Evolutionary conservation across 2,113 vertebrate species (phyloP).

Genomic region (Megalops atlanticus): DNA sequence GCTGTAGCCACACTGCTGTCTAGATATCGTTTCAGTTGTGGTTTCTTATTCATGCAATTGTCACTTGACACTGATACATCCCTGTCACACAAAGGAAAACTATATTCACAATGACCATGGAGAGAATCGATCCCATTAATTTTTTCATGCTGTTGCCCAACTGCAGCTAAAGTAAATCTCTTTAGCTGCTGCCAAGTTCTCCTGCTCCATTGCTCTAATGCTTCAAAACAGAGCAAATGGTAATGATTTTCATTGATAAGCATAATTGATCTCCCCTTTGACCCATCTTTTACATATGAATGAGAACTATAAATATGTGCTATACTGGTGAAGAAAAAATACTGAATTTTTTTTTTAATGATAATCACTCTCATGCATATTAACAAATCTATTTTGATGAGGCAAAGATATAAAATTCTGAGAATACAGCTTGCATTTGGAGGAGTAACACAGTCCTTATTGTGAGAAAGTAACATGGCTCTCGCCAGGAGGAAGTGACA

Average conservation of each 20-base stretch:
- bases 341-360: neutral
- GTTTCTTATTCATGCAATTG: neutral
- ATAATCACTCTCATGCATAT: neutral
- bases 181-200: neutral
- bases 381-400: neutral
- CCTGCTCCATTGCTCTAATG: neutral
- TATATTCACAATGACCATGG: neutral
- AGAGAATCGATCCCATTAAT: neutral
- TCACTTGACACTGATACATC: neutral
- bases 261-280: neutral
- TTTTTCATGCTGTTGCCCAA: neutral
- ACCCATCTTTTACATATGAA: too few species aligned
- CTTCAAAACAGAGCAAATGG: neutral
- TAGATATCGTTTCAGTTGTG: conserved; percentile 1
- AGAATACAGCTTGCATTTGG: neutral
- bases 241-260: neutral
- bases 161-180: too few species aligned
- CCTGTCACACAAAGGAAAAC: neutral
- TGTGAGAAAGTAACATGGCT: too few species aligned
- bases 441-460: neutral
- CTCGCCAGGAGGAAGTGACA: too few species aligned
- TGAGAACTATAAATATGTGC: neutral
- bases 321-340: neutral
- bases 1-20: conserved; percentile 1
- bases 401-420: neutral